Evolutionary conservation across 2,888 invertebrate genomes (phyloP).

Genomic region (Tetanocera ferruginea): DNA sequence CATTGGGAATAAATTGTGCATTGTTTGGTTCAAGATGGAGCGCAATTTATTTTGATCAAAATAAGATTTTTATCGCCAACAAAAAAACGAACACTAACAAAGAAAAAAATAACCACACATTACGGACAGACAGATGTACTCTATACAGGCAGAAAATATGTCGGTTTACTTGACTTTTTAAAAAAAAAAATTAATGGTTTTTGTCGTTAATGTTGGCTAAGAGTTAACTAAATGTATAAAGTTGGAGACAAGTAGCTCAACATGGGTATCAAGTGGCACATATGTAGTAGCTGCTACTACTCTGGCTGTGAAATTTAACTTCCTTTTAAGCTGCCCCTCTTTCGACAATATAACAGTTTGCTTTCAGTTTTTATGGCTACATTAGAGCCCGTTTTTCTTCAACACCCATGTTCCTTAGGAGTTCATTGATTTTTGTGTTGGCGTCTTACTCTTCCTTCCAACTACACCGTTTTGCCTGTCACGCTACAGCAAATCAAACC

Average conservation of each 20-base stretch:
- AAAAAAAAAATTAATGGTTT: conserved; percentile 7
- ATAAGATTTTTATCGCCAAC: conserved; percentile 11
- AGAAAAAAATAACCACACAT: too few species aligned
- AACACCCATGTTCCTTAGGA: neutral
- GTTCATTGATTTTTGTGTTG: neutral
- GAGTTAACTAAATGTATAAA: neutral
- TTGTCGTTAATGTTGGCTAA: neutral
- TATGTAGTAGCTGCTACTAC: too few species aligned
- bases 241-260: too few species aligned
- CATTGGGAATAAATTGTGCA: conserved; percentile 18
- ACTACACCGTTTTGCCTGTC: neutral
- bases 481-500: conserved; percentile 9
- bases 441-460: neutral
- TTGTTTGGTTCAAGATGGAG: conserved; percentile 23
- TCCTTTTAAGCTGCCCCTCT: too few species aligned
- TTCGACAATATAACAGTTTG: too few species aligned
- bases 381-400: neutral
- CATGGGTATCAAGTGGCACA: too few species aligned
- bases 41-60: conserved; percentile 24
- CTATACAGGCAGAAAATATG: too few species aligned
- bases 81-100: neutral
- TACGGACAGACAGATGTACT: neutral
- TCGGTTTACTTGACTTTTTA: too few species aligned
- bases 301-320: too few species aligned
- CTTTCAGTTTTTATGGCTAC: too few species aligned